These are phyloP conservation scores for Tangara arthus DNA, from an alignment of 2,797 vertebrate species.

Conservation along the genomic window DNA sequence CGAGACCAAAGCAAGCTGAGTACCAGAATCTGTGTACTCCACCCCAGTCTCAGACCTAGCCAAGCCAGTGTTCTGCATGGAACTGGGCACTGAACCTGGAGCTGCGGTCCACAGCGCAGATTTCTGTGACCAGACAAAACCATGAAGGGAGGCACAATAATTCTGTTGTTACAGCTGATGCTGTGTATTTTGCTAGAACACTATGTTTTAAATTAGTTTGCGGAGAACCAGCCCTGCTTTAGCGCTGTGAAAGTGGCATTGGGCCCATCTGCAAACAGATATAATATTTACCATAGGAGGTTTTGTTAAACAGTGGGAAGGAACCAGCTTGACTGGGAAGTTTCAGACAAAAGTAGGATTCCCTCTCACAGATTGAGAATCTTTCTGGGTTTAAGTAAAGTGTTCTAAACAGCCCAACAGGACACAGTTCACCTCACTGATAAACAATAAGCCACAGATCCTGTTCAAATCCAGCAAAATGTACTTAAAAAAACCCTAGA, in stretches of 20 bases:
- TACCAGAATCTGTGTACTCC: background rate
- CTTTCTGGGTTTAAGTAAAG: background rate
- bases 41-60: background rate
- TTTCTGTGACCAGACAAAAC: background rate
- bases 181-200: background rate
- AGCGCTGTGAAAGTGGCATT: background rate
- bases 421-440: background rate
- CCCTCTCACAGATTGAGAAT: background rate
- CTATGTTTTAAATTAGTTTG: background rate
- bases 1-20: background rate
- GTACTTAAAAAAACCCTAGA: rapidly evolving
- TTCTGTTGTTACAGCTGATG: background rate
- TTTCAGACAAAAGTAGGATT: background rate
- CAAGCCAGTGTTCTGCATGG: background rate
- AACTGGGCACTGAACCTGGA: background rate
- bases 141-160: background rate
- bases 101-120: background rate
- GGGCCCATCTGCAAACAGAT: background rate
- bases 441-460: background rate
- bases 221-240: background rate
- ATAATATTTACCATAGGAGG: background rate
- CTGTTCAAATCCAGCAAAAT: background rate
- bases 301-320: background rate
- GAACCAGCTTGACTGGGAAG: background rate
- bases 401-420: background rate